Base-by-base conservation (phyloP, 2,797 vertebrate genomes). In the Todus mexicanus region DNA sequence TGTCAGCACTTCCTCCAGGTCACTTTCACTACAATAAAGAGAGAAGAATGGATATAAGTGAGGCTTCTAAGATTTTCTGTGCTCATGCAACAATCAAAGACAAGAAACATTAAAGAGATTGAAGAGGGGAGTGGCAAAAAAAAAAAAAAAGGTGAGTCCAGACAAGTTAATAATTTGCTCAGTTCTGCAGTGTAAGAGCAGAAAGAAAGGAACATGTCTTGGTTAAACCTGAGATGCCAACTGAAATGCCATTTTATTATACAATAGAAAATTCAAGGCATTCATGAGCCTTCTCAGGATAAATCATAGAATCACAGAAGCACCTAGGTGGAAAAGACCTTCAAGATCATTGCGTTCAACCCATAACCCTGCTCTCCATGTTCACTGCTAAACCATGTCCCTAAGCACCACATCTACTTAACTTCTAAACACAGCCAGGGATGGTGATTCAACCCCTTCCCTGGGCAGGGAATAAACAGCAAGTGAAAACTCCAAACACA, bases 1-100 rank as follows among this genome's bases (percentile, higher is more conserved):
- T 22, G 99, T 99, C 94, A 99, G 97, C 54, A 99, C 98, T 94
- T 99, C 98, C 91, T 99, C 99, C 96, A 99, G 96, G 94, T 99
- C 98, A 51, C 95, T 98, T 98, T 99, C 99, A 97, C 99, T 99
- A 96, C 92, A 95, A 94, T 53, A 84, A 93, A 70, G 59, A 96
- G 35, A 95, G 87, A 79, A 89, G 61, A 90, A 92, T 22, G 11
- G n/a, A 65, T 15, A 1, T 48, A 72, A 66, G 33, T 33, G 37
- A 93, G 54, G 27, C 79, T 74, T 72, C 8, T 26, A 85, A 80
- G 18, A 21, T 78, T 56, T 94, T 82, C 38, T 37, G 21, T 5
- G 5, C 70, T 87, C 45, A 25, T 7, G 5, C 63, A 79, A 88
- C 31, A 76, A 64, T 43, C 48, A 74, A 90, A 65, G 25, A 29